These are phyloP conservation scores for Pampusana beccarii DNA, from an alignment of 2,113 vertebrate species.

Conservation along the genomic window DNA sequence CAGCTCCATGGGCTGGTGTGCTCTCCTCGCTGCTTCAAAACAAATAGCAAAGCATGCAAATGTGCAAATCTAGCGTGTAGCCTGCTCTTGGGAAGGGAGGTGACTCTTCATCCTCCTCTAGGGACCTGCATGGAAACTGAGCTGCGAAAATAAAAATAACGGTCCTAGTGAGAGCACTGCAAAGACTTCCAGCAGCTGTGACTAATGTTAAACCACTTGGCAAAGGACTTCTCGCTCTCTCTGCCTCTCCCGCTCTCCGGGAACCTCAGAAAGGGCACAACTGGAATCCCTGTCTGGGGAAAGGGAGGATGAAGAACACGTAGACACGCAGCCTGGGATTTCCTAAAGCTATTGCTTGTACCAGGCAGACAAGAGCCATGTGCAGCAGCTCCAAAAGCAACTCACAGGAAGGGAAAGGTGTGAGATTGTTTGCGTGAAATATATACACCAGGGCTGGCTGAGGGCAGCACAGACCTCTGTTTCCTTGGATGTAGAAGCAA, in stretches of 20 bases:
- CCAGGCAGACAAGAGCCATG: background rate
- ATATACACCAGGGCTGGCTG: background rate
- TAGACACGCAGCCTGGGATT: background rate
- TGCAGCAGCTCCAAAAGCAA: background rate
- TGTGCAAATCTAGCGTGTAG: background rate
- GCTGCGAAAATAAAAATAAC: conserved; percentile 9
- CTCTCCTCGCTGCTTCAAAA: background rate
- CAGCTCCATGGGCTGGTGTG: background rate
- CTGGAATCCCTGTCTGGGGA: background rate
- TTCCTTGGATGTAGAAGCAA: background rate
- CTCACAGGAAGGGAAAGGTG: conserved; percentile 16
- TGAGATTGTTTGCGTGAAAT: conserved; percentile 25
- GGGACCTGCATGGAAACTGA: background rate
- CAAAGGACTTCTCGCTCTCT: background rate
- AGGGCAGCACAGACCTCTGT: background rate
- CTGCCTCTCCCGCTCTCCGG: background rate
- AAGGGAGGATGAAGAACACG: background rate
- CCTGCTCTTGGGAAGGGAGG: background rate
- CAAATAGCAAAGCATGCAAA: rapidly evolving
- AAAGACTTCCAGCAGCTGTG: background rate
- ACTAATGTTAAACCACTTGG: conserved; percentile 10
- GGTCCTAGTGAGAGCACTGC: background rate
- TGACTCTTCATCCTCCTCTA: background rate
- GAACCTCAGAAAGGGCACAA: background rate
- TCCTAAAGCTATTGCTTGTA: background rate